Evolutionary conservation across 37 sponge, comb jelly and placozoan species (phyloP), one percentile per base, ranked within the genome.

Genomic region (Beroe forskalii): DNA sequence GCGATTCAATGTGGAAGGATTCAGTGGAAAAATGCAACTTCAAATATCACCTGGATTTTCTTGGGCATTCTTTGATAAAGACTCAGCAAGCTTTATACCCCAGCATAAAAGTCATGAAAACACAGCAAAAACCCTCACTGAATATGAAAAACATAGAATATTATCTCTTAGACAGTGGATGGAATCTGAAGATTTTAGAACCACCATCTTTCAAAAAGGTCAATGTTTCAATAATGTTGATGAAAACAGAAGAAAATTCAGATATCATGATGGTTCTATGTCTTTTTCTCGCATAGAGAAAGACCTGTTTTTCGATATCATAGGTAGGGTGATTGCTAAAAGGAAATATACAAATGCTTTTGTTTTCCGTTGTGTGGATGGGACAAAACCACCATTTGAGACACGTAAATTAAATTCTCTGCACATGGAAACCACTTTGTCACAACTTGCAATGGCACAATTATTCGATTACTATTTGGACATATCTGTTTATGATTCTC

Each of bases 71-170:
- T 69, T 36, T 37, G 19, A 37, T 36, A 69, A 32, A 33, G 72
- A 69, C 39, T 32, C 72, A 36, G 39, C 27, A 27, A 32, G 33
- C 19, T 69, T 69, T 36, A 69, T 28, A 36, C 72, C 72, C 14
- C 33, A 69, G 72, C 33, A 69, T 69, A 69, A 33, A 37, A 69
- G 72, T 69, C 72, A 69, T 35, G 39, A 36, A 20, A 69, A 69
- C 38, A 35, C 72, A 35, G 72, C 38, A 6, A 36, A 4, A 35
- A 69, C 1, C 1, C 38, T 69, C 33, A 69, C 72, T 9, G 19
- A 12, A 28, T 33, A 28, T 33, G 72, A 69, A 35, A 32, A 33
- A 32, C 8, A 36, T 1, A 32, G 38, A 17, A 69, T 69, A 28
- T 32, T 32, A 37, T 19, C 27, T 27, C 72, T 69, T 17, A 69